Base-by-base conservation (phyloP, 1,140 invertebrate species). In the Rhagoletis pomonella region DNA sequence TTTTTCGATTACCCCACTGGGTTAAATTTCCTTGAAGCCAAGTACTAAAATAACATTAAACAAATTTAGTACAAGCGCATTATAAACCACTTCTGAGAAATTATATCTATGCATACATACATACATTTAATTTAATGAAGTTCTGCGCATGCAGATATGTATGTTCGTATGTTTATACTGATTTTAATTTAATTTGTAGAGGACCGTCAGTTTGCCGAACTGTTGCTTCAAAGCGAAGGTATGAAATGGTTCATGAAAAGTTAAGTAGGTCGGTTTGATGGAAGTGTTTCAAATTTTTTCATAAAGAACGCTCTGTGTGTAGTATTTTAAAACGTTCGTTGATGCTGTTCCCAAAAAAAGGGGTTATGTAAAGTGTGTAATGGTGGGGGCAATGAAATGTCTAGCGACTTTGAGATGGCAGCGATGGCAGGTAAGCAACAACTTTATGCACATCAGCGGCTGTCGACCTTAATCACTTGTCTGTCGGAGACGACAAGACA, bases 391-490 rank as follows among this genome's bases (percentile, higher is more conserved):
- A 69, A 69, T 69, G 39, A 69, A 69, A 69, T 44, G 44, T 39
- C 67, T 69, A 39, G 29, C 67, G 39, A 14, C 44, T 10, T 69
- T 44, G 12, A 69, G 60, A 12, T 62, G 17, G 3, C 60, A 62
- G 67, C 44, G 67, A 69, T 69, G 67, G 67, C 67, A 69, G 67
- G 67, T 73, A 73, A 47, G 39, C 67, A 73, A 85, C 67, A 73
- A 73, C 67, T 73, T n/a, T 73, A 73, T 44, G 67, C 67, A 86
- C 85, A 86, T 86, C 85, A 86, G 59, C 60, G 59, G 42, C 85
- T 86, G 85, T 86, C 85, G 85, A 86, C 85, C 85, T 86, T 65
- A 86, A 86, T 86, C 85, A 86, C 85, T 60, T 65, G 59, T 39
- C 85, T 86, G 85, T 86, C 85, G 85, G 59, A 62, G n/a, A 42